Evolutionary conservation across 2,888 invertebrate species (phyloP), one percentile per base, ranked within the genome.

Genomic region (Fragum whitleyi): DNA sequence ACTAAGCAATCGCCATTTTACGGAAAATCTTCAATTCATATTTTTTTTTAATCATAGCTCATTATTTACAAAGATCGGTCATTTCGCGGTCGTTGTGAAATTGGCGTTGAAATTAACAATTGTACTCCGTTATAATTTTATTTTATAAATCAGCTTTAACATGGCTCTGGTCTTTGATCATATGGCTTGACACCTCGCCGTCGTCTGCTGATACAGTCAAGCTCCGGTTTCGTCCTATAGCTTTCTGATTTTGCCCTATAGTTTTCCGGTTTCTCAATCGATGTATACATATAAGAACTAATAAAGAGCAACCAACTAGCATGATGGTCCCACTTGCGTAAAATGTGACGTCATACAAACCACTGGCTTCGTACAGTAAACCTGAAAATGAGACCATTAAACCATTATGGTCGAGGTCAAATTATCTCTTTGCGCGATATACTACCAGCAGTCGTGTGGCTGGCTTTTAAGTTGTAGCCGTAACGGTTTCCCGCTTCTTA

Each of bases 271-370:
- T 57, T 19, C 61, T 9, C 28, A 28, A 26, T 19, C 32, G 61
- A 5, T 61, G 32, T 19, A 61, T 61, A 19, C 61, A 61, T 11
- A 61, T 32, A 2, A 32, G 61, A 6, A 32, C 29, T 19, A 61
- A 23, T 26, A 61, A 26, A 7, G 26, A 19, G 26, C 61, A 61
- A 26, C 61, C 61, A 19, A 61, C 2, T 14, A 61, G 29, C 61
- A 61, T 61, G 2, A 32, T 26, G 32, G 32, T 3, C 1, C 32
- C 61, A 61, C 61, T 61, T 3, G 26, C 61, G 32, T 61, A 61
- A 32, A 61, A 32, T 61, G 61, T 61, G n/a, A 32, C 61, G 61
- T 32, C 61, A 61, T 61, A 61, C 7, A 19, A 32, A 32, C 61
- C 61, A 32, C 61, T 29, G n/a, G 61, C n/a, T 32, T 29, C 26